These are phyloP conservation scores for Malurus cyaneus DNA, from an alignment of 2,113 vertebrate species.

Conservation along the genomic window DNA sequence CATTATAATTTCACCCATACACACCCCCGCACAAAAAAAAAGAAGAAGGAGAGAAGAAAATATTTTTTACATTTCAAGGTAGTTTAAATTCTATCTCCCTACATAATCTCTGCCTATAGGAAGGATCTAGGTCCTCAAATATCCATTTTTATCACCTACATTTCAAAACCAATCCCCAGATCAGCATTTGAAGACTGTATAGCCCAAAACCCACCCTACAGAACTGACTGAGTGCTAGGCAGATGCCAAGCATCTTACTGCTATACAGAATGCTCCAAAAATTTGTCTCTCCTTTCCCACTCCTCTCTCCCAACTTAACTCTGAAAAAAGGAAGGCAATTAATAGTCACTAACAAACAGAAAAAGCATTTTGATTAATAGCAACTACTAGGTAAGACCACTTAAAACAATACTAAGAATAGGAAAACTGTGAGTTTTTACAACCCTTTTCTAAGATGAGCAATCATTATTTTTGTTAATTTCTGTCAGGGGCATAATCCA, in stretches of 20 bases:
- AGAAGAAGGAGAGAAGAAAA: not conserved
- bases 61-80: not conserved
- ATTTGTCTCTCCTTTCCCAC: not conserved
- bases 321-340: not conserved
- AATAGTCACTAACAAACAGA: not conserved
- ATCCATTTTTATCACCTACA: not conserved
- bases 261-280: not conserved
- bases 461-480: not conserved
- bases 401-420: not conserved
- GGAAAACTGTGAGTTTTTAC: not conserved
- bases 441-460: not conserved
- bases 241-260: rapidly evolving
- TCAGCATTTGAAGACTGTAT: not conserved
- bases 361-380: not conserved
- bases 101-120: not conserved
- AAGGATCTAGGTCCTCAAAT: not conserved
- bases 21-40: rapidly evolving
- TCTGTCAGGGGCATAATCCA: not conserved
- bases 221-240: not conserved
- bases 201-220: not conserved
- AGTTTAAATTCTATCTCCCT: not conserved
- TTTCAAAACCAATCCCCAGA: not conserved
- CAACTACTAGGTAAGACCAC: not conserved
- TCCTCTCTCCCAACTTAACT: not conserved
- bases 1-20: not conserved